Evolutionary conservation across 1,140 invertebrate genomes (phyloP).

Genomic region (Gryon sp.): DNA sequence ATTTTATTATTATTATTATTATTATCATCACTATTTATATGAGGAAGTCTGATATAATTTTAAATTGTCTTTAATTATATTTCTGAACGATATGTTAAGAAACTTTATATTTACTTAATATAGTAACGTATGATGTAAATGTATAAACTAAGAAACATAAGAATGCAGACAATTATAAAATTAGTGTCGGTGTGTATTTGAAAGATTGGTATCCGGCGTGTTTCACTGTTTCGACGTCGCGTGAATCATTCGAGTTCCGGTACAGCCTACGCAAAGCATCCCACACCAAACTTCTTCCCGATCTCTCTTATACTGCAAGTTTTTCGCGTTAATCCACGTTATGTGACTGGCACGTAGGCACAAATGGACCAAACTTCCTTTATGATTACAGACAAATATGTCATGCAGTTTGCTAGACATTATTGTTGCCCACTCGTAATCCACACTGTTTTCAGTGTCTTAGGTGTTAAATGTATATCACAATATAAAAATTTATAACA

Average conservation of each 20-base stretch:
- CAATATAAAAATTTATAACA: no score
- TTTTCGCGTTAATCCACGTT: constrained; percentile 57
- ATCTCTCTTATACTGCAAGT: constrained; percentile 45
- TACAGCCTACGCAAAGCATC: constrained; percentile 75
- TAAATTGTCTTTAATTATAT: no score
- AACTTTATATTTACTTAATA: no score
- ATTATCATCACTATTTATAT: no score
- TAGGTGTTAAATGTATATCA: no score
- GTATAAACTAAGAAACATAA: not conserved
- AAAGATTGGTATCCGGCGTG: constrained; percentile 65
- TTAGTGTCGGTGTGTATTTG: constrained; percentile 37
- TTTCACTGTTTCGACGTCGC: constrained; percentile 70
- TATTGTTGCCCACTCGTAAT: constrained; percentile 16
- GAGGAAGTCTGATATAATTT: no score
- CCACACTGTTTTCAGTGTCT: not conserved
- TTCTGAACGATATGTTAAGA: no score
- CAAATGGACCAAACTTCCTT: constrained; percentile 60
- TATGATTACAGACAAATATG: constrained; percentile 49
- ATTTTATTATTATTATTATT: no score
- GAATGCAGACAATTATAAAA: constrained; percentile 34
- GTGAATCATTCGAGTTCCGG: constrained; percentile 78
- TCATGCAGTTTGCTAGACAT: constrained; percentile 53
- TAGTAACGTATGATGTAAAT: not conserved
- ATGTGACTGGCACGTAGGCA: constrained; percentile 56
- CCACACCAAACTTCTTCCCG: constrained; percentile 62